phyloP scores from a whole-genome alignment of 2,113 vertebrate species.

The Struthio camelus region DNA sequence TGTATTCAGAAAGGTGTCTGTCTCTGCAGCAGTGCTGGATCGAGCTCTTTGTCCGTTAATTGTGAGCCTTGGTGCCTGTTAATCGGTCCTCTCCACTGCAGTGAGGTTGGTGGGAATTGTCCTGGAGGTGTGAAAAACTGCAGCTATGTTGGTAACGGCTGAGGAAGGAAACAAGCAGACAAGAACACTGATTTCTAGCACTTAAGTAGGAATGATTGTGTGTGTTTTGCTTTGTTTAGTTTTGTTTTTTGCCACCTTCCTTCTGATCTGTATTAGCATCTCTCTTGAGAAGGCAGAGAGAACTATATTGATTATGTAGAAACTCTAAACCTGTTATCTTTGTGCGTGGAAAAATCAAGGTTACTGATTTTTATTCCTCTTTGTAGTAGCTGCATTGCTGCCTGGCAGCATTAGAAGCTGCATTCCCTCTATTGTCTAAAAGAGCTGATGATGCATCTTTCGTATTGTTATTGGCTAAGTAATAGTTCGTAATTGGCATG shows the following conservation, averaged over 20 bases:
- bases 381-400: neutral
- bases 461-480: neutral
- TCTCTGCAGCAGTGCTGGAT: fast-evolving
- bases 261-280: neutral
- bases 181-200: neutral
- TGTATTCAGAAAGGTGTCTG: neutral
- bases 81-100: fast-evolving
- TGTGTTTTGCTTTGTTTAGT: neutral
- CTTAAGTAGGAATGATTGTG: fast-evolving
- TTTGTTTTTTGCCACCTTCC: neutral
- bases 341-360: neutral
- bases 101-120: fast-evolving
- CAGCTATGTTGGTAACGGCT: neutral
- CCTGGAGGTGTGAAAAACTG: neutral
- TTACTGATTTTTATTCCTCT: neutral
- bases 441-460: neutral
- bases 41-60: neutral
- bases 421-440: neutral
- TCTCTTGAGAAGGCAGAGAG: neutral
- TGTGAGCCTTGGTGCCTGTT: too few relatives aligned
- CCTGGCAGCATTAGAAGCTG: neutral
- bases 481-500: neutral
- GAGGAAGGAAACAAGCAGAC: neutral
- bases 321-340: neutral
- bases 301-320: fast-evolving